Evolutionary conservation across 1,140 invertebrate species (phyloP).

Genomic region (Whitmania pigra): DNA sequence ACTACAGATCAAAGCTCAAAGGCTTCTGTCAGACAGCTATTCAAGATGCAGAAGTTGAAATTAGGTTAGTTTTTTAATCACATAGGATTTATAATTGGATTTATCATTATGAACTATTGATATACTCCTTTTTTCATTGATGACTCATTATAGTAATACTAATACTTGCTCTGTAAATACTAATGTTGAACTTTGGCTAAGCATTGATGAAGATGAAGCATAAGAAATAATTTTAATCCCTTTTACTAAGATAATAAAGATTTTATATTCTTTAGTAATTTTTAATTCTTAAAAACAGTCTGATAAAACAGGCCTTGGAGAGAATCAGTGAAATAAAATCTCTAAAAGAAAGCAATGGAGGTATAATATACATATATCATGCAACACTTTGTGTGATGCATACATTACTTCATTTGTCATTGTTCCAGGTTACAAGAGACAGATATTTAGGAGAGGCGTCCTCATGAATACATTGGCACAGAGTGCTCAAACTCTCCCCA

Average conservation of each 20-base stretch:
- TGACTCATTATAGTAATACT: no score
- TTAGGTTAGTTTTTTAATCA: no score
- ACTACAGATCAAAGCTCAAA: slow-evolving; percentile 4
- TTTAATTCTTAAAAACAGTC: slow-evolving; percentile 27
- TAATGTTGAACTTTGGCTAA: no score
- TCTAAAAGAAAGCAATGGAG: slow-evolving; percentile 65
- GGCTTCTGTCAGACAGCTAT: background rate
- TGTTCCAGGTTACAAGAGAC: slow-evolving; percentile 47
- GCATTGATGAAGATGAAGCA: no score
- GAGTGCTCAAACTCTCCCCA: slow-evolving; percentile 76
- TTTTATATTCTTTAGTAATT: no score
- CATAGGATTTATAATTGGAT: no score
- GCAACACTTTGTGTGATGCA: background rate
- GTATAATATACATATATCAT: background rate
- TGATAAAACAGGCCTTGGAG: slow-evolving; percentile 63
- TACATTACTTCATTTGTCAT: background rate
- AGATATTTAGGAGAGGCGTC: slow-evolving; percentile 74
- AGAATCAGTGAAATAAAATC: slow-evolving; percentile 80
- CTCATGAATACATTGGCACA: slow-evolving; percentile 88
- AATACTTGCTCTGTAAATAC: no score
- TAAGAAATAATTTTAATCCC: no score
- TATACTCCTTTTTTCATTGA: no score
- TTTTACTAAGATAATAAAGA: no score
- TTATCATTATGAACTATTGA: slow-evolving; percentile 12
- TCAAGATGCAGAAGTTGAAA: slow-evolving; percentile 7